Conservation (phyloP, 2,797 vertebrate species). For the Siniperca scherzeri region DNA sequence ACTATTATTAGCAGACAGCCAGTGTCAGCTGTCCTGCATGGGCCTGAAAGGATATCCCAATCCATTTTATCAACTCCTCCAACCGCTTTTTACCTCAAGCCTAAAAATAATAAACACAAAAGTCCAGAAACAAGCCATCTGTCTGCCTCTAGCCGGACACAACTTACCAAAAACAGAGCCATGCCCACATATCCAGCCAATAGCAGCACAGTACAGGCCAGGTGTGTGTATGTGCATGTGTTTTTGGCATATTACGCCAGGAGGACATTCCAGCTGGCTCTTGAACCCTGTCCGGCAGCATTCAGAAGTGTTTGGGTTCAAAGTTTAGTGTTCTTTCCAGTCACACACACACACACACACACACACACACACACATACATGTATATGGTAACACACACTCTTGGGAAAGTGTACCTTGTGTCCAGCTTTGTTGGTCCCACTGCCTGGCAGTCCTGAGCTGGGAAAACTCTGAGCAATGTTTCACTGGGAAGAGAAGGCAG, state of each 20-base stretch:
- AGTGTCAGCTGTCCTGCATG: slow-evolving; percentile 62
- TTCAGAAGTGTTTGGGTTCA: slow-evolving; percentile 55
- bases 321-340: slow-evolving; percentile 19
- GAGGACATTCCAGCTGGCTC: slow-evolving; percentile 63
- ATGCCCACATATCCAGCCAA: slow-evolving; percentile 41
- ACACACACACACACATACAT: slow-evolving; percentile 29
- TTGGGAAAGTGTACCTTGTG: slow-evolving; percentile 78
- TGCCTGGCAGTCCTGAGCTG: slow-evolving; percentile 68
- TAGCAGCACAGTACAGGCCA: slow-evolving; percentile 39
- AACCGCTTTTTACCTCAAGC: slow-evolving; percentile 2
- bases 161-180: slow-evolving; percentile 42
- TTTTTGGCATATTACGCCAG: slow-evolving; percentile 39
- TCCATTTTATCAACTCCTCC: slow-evolving; percentile 16
- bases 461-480: slow-evolving; percentile 75
- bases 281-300: slow-evolving; percentile 58
- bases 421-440: slow-evolving; percentile 72
- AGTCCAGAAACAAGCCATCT: slow-evolving; percentile 12
- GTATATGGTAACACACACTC: slow-evolving; percentile 23
- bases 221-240: slow-evolving; percentile 45
- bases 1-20: slow-evolving; percentile 72
- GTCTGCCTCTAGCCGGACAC: slow-evolving; percentile 9
- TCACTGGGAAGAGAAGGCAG: slow-evolving; percentile 77
- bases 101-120: slow-evolving; percentile 33
- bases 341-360: slow-evolving; percentile 16
- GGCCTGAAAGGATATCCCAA: slow-evolving; percentile 12